Evolutionary conservation across 2,797 vertebrate genomes (phyloP).

Genomic region (Gallinago solitaria): DNA sequence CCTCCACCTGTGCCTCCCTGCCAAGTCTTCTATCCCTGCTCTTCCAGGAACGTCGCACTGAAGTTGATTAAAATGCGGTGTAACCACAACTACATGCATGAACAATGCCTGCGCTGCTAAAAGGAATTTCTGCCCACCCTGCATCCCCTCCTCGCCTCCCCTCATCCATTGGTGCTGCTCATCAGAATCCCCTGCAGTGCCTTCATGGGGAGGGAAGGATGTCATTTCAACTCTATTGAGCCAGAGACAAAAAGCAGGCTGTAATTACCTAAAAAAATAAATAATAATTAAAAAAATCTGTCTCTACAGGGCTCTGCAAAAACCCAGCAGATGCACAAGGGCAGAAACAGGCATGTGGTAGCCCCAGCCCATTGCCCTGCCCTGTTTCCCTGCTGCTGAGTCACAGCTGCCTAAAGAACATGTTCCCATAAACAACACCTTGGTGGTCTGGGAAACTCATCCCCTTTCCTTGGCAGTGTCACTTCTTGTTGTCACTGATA

Average conservation of each 20-base stretch:
- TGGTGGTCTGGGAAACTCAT: neutral
- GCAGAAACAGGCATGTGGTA: neutral
- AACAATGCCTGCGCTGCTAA: neutral
- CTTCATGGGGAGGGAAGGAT: neutral
- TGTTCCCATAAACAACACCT: neutral
- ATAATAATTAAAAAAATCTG: neutral
- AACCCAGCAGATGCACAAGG: fast-evolving
- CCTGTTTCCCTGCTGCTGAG: neutral
- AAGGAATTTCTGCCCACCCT: neutral
- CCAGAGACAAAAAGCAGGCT: neutral
- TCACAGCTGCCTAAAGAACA: neutral
- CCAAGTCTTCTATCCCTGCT: neutral
- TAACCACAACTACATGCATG: fast-evolving
- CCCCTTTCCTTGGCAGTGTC: neutral
- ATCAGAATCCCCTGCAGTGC: neutral
- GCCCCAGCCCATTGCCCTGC: neutral
- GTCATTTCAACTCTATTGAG: neutral
- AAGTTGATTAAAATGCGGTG: neutral
- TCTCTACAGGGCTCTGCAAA: neutral
- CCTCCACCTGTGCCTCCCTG: fast-evolving
- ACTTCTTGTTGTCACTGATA: neutral
- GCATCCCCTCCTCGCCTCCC: neutral
- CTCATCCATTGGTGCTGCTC: neutral
- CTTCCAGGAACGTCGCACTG: neutral
- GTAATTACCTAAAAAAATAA: neutral